Evolutionary conservation across 2,113 vertebrate species (phyloP).

Genomic region (Gambusia affinis): DNA sequence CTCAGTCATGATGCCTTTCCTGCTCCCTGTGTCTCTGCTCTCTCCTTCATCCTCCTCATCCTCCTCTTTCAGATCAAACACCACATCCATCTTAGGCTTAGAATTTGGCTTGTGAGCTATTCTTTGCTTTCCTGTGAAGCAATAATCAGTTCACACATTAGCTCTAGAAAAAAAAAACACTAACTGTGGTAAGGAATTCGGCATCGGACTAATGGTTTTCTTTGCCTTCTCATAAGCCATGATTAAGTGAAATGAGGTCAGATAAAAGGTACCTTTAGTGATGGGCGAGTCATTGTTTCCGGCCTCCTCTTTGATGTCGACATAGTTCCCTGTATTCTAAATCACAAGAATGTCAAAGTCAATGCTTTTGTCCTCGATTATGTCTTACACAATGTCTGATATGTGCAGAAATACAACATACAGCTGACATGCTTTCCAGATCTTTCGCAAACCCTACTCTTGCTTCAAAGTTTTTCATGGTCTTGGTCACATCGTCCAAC

Average conservation of each 20-base stretch:
- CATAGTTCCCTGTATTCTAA: slow-evolving; percentile 86
- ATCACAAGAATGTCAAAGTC: slow-evolving; percentile 15
- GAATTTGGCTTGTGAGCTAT: slow-evolving; percentile 91
- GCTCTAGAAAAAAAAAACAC: not conserved
- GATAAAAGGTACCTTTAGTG: slow-evolving; percentile 81
- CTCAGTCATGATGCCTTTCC: slow-evolving; percentile 77
- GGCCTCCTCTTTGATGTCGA: slow-evolving; percentile 92
- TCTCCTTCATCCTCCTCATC: slow-evolving; percentile 67
- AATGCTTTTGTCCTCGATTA: not conserved
- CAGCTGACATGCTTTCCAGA: slow-evolving; percentile 85
- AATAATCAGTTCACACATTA: not conserved
- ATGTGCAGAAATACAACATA: slow-evolving; percentile 68
- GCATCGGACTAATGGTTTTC: not conserved
- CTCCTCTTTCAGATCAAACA: slow-evolving; percentile 73
- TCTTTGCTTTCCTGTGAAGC: slow-evolving; percentile 84
- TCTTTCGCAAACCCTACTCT: slow-evolving; percentile 88
- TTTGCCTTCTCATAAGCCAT: not conserved
- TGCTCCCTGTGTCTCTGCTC: slow-evolving; percentile 36
- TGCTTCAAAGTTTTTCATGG: slow-evolving; percentile 91
- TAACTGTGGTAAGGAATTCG: slow-evolving; percentile 1
- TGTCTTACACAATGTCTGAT: not conserved
- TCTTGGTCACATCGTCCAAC: slow-evolving; percentile 88
- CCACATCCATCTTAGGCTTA: slow-evolving; percentile 85
- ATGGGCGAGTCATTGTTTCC: slow-evolving; percentile 71
- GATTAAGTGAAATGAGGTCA: slow-evolving; percentile 16